Percentiles rank a stretch among this genome's conserved stretches.
Conservation (phyloP, 2,888 invertebrate genomes). For the Balanococcus diminutus region DNA sequence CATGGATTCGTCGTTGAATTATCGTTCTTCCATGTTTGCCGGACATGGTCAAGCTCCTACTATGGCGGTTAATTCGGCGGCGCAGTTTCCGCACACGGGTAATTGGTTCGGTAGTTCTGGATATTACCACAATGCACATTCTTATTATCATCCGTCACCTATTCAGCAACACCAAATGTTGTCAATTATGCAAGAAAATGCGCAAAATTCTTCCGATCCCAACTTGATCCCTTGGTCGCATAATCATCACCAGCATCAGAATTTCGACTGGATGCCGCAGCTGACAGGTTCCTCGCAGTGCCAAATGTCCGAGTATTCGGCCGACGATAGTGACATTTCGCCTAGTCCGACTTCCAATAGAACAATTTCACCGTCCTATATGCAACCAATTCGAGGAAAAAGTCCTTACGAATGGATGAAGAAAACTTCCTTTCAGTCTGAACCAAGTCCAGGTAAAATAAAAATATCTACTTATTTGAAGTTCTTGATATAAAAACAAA, state of each 20-base stretch:
- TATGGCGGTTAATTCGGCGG: not conserved
- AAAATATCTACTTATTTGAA: too few species aligned
- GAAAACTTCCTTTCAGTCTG: conserved; percentile 57
- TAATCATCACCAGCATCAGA: conserved; percentile 42
- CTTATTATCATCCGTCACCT: conserved; percentile 24
- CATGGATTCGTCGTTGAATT: conserved; percentile 21
- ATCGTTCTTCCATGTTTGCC: conserved; percentile 58
- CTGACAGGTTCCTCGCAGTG: conserved; percentile 36
- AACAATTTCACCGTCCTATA: conserved; percentile 61
- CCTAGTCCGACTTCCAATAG: conserved; percentile 52
- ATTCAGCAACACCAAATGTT: conserved; percentile 50
- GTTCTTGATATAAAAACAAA: too few species aligned
- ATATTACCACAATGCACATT: conserved; percentile 16
- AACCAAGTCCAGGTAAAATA: conserved; percentile 49
- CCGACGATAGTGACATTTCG: conserved; percentile 52
- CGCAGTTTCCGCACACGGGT: conserved; percentile 16
- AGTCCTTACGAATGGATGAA: conserved; percentile 93
- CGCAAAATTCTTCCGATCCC: conserved; percentile 8
- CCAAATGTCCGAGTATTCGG: conserved; percentile 51
- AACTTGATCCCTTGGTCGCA: conserved; percentile 48
- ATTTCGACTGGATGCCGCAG: conserved; percentile 45
- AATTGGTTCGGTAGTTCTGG: conserved; percentile 36
- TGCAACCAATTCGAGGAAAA: conserved; percentile 73
- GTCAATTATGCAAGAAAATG: conserved; percentile 44
- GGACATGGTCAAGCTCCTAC: not conserved